These are phyloP conservation scores for Cephalopachus bancanus DNA, from an alignment of 2,797 vertebrate genomes.

Conservation along the genomic window DNA sequence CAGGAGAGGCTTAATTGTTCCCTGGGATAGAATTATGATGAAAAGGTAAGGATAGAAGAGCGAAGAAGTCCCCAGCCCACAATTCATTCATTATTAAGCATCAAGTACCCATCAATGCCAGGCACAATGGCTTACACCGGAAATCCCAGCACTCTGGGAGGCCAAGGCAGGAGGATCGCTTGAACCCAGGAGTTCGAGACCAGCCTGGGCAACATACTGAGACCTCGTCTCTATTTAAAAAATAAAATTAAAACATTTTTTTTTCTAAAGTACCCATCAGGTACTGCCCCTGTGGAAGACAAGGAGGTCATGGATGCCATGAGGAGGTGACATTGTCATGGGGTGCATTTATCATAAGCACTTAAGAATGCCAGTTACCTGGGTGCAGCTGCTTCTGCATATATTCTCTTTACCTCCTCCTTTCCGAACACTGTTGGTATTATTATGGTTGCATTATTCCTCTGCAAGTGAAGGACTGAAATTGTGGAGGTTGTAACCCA, in stretches of 20 bases:
- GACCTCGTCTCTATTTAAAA: no score
- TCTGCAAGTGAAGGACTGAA: neutral
- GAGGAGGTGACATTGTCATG: neutral
- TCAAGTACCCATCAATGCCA: no score
- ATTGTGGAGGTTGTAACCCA: neutral
- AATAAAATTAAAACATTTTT: no score
- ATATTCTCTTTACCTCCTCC: no score
- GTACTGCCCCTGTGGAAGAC: neutral
- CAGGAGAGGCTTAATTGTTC: neutral
- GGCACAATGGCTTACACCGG: no score
- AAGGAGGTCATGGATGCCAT: neutral
- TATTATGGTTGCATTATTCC: neutral
- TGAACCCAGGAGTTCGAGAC: no score
- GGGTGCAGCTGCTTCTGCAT: neutral
- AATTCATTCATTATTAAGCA: neutral
- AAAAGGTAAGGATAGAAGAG: neutral
- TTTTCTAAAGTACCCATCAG: neutral
- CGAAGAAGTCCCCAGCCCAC: neutral
- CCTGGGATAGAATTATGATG: neutral
- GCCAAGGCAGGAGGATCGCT: no score
- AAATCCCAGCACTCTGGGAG: no score
- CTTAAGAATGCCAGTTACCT: neutral
- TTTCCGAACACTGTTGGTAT: neutral
- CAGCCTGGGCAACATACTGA: no score
- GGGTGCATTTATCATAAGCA: neutral